Conservation (phyloP, 2,113 vertebrate species). For the Fukomys damarensis region DNA sequence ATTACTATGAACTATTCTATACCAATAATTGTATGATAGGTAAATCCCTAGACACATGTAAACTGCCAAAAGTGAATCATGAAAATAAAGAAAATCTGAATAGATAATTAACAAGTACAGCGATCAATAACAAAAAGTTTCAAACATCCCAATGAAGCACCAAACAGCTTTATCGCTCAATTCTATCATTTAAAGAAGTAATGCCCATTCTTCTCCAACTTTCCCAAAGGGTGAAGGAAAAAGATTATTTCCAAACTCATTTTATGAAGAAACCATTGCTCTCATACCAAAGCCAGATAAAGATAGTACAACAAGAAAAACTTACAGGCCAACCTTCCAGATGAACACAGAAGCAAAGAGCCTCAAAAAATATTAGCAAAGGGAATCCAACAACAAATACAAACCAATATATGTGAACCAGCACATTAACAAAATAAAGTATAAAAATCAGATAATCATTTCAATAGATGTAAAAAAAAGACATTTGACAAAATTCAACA, state of each 20-base stretch:
- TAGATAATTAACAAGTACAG: background rate
- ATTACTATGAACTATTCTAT: background rate
- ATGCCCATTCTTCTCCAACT: background rate
- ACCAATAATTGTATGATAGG: background rate
- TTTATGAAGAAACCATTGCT: background rate
- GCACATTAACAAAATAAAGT: background rate
- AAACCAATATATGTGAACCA: background rate
- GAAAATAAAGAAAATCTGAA: background rate
- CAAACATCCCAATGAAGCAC: background rate
- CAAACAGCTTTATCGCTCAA: background rate
- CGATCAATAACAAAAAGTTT: background rate
- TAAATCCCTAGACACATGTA: background rate
- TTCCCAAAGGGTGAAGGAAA: background rate
- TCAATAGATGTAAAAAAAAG: background rate
- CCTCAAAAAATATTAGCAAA: background rate
- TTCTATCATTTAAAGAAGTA: background rate
- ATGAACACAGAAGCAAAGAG: background rate
- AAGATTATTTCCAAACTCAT: background rate
- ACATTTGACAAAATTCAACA: background rate
- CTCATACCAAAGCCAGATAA: background rate
- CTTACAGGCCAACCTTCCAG: background rate
- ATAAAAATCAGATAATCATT: background rate
- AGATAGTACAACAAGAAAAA: background rate
- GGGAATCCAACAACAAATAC: background rate
- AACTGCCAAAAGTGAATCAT: background rate